phyloP scores from a whole-genome alignment of 37 sponge, comb jelly and placozoan species.

The Oopsacas minuta region DNA sequence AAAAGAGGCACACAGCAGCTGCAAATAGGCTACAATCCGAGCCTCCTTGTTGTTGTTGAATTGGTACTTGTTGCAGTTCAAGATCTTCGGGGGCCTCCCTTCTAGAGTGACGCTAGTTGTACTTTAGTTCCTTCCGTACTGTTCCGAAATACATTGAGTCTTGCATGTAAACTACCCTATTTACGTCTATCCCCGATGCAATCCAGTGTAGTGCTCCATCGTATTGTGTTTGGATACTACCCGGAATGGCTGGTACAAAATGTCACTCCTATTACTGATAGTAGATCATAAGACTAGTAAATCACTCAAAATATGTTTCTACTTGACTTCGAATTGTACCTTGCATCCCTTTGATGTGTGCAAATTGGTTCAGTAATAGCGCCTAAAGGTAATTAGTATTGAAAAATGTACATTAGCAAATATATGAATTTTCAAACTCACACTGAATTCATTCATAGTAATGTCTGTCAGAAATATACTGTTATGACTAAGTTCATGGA shows the following conservation, averaged over 20 bases:
- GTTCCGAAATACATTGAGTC: neutral
- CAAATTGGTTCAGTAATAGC: too few relatives aligned
- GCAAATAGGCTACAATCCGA: conserved; percentile 25
- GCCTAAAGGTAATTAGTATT: too few relatives aligned
- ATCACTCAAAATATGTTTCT: too few relatives aligned
- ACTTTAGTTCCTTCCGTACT: neutral
- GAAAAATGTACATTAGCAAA: too few relatives aligned
- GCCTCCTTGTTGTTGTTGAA: conserved; percentile 25
- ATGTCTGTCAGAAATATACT: too few relatives aligned
- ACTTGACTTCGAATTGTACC: too few relatives aligned
- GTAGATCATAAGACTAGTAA: too few relatives aligned
- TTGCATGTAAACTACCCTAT: neutral
- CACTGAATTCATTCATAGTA: too few relatives aligned
- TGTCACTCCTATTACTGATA: too few relatives aligned
- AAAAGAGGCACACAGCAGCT: neutral
- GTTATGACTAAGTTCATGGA: too few relatives aligned
- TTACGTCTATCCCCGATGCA: neutral
- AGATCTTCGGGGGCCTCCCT: neutral
- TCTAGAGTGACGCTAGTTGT: neutral
- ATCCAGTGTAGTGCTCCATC: neutral
- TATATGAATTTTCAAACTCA: too few relatives aligned
- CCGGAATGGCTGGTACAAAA: neutral
- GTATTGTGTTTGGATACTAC: neutral
- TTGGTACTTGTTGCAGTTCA: neutral
- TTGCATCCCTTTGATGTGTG: too few relatives aligned